Conservation (phyloP, 2,113 vertebrate species). For the Mustelus asterias region DNA sequence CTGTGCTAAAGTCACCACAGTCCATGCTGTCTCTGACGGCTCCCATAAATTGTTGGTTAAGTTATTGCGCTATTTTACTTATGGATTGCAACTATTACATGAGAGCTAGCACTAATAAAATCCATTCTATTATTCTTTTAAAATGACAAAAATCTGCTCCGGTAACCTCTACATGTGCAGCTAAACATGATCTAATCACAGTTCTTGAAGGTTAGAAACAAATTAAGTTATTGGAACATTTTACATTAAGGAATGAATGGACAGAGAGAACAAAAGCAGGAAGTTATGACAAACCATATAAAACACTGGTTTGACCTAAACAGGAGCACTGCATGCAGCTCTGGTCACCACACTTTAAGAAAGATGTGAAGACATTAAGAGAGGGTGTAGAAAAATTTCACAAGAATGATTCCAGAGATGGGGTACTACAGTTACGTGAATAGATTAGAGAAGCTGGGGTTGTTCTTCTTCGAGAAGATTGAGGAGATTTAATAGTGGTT, state of each 20-base stretch:
- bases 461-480: too few relatives aligned
- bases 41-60: background rate
- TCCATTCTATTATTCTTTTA: background rate
- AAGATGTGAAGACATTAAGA: too few relatives aligned
- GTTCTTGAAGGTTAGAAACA: background rate
- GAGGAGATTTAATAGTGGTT: too few relatives aligned
- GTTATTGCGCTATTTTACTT: background rate
- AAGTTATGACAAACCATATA: too few relatives aligned
- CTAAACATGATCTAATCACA: background rate
- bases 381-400: too few relatives aligned
- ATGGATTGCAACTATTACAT: background rate
- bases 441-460: too few relatives aligned
- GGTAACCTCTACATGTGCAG: background rate
- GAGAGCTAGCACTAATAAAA: background rate
- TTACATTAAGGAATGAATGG: background rate
- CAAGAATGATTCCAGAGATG: too few relatives aligned
- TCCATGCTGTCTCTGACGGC: background rate
- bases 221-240: background rate
- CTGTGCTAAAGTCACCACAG: background rate
- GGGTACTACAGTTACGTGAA: too few relatives aligned
- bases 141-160: background rate
- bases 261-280: too few relatives aligned
- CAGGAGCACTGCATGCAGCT: too few relatives aligned
- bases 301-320: too few relatives aligned
- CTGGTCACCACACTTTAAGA: too few relatives aligned